Evolutionary conservation across 2,797 vertebrate genomes (phyloP).

Genomic region (Ctenochaetus hawaiiensis): DNA sequence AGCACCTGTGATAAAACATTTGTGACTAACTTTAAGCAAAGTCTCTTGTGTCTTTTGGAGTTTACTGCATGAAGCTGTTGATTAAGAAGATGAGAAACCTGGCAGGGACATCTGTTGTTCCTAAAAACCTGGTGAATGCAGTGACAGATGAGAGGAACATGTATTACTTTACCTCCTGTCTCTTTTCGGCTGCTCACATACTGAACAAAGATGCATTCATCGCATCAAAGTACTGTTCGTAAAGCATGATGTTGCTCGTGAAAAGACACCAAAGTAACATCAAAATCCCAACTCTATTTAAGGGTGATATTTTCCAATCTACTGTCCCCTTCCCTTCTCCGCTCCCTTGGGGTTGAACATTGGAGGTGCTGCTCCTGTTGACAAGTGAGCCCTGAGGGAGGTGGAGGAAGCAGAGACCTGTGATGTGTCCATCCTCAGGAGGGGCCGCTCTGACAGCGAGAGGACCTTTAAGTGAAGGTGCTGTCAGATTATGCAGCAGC

Average conservation of each 20-base stretch:
- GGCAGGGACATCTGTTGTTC: conserved; percentile 7
- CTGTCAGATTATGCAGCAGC: conserved; percentile 73
- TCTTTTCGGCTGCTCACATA: neutral
- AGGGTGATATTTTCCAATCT: neutral
- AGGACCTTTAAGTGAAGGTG: conserved; percentile 61
- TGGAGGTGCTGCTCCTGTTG: conserved; percentile 62
- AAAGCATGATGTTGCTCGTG: neutral
- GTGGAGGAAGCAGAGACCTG: conserved; percentile 37
- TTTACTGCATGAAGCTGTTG: conserved; percentile 4
- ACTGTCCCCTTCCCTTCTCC: neutral
- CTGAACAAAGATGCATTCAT: neutral
- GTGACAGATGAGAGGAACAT: neutral
- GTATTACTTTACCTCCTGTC: neutral
- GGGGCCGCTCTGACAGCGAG: conserved; percentile 70
- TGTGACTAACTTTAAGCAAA: conserved; percentile 1
- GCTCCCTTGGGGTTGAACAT: conserved; percentile 58
- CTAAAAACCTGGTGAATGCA: neutral
- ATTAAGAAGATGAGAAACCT: neutral
- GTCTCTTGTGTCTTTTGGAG: neutral
- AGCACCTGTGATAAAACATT: neutral
- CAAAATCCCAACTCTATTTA: too few species aligned
- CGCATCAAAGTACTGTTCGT: neutral
- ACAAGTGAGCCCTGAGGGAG: conserved; percentile 68
- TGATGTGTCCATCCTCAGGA: conserved; percentile 70
- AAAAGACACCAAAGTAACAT: too few species aligned